Evolutionary conservation across 2,888 invertebrate species (phyloP).

Genomic region (Nomada lathburiana): DNA sequence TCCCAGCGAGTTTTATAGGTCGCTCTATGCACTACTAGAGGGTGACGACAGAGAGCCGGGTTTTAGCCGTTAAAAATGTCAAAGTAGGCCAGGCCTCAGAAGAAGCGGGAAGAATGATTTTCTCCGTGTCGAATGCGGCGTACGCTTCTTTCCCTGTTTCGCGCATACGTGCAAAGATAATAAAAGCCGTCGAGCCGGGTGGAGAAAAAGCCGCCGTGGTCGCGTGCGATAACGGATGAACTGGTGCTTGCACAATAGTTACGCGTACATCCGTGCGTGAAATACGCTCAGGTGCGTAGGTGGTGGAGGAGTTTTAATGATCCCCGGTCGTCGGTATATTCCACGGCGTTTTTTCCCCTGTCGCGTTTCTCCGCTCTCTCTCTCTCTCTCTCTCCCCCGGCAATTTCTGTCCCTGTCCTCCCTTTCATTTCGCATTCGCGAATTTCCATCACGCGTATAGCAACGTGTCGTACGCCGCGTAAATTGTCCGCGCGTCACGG

Average conservation of each 20-base stretch:
- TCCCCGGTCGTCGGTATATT: constrained; percentile 36
- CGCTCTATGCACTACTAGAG: not conserved
- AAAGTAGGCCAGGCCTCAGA: constrained; percentile 26
- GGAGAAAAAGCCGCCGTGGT: constrained; percentile 46
- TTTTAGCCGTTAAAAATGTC: constrained; percentile 4
- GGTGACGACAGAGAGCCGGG: not conserved
- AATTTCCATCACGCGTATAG: constrained; percentile 2
- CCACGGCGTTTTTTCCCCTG: constrained; percentile 16
- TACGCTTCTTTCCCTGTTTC: constrained; percentile 35
- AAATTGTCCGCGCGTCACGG: constrained; percentile 4
- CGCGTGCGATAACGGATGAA: constrained; percentile 49
- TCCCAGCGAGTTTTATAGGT: constrained; percentile 6
- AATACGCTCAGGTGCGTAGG: constrained; percentile 34
- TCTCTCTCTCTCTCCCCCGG: not conserved
- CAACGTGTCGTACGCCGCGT: not conserved
- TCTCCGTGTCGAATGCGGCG: constrained; percentile 27
- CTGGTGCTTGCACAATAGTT: constrained; percentile 43
- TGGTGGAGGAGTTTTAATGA: constrained; percentile 60
- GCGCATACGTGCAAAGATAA: constrained; percentile 35
- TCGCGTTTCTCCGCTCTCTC: constrained; percentile 26
- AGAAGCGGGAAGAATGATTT: constrained; percentile 5
- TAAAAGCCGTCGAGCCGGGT: constrained; percentile 27
- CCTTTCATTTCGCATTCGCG: not conserved
- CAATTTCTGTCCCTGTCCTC: not conserved
- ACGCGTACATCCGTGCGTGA: constrained; percentile 32